These are phyloP conservation scores for Smittia aterrima DNA, from an alignment of 2,888 invertebrate species.

Conservation along the genomic window DNA sequence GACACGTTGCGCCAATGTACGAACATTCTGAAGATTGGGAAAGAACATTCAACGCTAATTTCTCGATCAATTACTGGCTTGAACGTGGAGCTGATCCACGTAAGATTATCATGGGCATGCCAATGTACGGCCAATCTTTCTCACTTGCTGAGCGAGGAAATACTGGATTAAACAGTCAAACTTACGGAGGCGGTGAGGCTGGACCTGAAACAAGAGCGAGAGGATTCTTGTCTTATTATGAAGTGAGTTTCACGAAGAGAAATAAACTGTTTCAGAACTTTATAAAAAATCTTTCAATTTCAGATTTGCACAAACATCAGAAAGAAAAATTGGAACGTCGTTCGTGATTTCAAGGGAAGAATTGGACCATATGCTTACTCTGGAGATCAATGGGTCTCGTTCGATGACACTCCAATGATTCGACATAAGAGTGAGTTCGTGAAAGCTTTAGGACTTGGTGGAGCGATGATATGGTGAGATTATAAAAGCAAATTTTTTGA, in stretches of 20 bases:
- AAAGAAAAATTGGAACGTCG: conserved; percentile 72
- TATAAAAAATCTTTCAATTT: not conserved
- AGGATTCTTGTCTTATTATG: conserved; percentile 86
- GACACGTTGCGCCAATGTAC: conserved; percentile 87
- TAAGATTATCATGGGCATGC: conserved; percentile 82
- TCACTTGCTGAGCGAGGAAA: conserved; percentile 66
- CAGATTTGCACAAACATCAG: conserved; percentile 71
- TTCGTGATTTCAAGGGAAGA: conserved; percentile 72
- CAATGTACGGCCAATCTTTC: conserved; percentile 88
- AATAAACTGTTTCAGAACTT: not conserved
- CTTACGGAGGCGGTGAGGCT: conserved; percentile 85
- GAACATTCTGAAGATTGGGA: conserved; percentile 70
- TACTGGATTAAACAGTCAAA: conserved; percentile 70
- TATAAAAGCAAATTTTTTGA: not conserved
- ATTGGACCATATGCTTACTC: conserved; percentile 85
- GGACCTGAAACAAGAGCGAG: conserved; percentile 84
- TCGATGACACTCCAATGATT: conserved; percentile 83
- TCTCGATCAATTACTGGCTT: conserved; percentile 84
- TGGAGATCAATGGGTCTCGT: conserved; percentile 90
- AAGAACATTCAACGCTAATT: conserved; percentile 79
- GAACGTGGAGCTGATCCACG: conserved; percentile 72
- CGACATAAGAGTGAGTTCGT: conserved; percentile 80
- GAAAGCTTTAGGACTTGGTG: conserved; percentile 74
- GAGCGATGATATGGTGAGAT: conserved; percentile 81
- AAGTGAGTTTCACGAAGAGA: conserved; percentile 58